Base-by-base conservation (phyloP, 2,797 vertebrate species). In the Sebastes minor region DNA sequence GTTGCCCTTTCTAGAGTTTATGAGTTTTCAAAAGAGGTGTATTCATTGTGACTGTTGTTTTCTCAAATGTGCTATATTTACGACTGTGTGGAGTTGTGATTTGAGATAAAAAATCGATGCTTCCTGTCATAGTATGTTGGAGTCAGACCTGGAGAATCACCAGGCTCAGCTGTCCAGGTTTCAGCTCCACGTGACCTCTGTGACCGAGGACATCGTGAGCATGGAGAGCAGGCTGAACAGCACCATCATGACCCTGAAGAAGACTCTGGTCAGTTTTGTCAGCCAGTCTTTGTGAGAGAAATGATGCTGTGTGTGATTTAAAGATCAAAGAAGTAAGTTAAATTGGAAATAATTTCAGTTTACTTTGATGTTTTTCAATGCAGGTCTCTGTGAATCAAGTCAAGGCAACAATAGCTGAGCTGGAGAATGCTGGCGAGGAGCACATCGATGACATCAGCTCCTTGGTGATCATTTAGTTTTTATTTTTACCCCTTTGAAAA, bases 71-170 rank as follows among this genome's bases (percentile, higher is more conserved):
- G 52, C 22, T 27, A 25, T 20, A 53, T 52, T 23, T n/a, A 5
- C 1, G 7, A 10, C 25, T 4, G 23, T 71, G 27, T 33, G 30
- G 10, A 28, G 14, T 46, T 56, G 14, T 42, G 18, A 16, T 16
- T 9, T 46, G 33, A 60, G 25, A 22, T 66, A 65, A 64, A 70
- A 67, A 67, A 64, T 22, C 2, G 0, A 23, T 57, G 6, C 6
- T 63, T 55, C 35, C 22, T 77, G 33, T 78, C 70, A 14, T 73
- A 91, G 87, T 5, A 33, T 86, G 84, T 42, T 92, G 92, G 92
- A 80, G 86, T 93, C 88, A 1, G 94, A 95, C 69, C 83, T 95
- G 72, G 93, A 94, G 80, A 95, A 95, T 74, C 83, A 82, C 55
- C 75, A 81, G 78, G 94, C 93, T 57, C 94, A 95, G 86, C 87